phyloP scores from a whole-genome alignment of 2,797 vertebrate genomes.

The Eulemur rubriventer region DNA sequence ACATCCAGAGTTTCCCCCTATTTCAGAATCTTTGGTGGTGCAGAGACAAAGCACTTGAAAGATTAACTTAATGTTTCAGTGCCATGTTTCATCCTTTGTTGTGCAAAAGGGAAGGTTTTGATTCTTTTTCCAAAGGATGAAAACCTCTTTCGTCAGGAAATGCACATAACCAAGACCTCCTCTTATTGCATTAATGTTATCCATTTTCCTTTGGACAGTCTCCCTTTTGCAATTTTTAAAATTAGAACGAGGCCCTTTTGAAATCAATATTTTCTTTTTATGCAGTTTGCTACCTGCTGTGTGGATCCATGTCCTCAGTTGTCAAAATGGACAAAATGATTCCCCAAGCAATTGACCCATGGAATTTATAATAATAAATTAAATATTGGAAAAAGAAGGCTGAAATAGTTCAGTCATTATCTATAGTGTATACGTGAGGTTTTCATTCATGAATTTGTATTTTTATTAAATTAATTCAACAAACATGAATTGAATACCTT shows the following conservation, averaged over 20 bases:
- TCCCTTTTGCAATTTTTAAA: neutral
- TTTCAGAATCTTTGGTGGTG: constrained; percentile 46
- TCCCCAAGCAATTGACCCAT: neutral
- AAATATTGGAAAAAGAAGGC: neutral
- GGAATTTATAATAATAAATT: neutral
- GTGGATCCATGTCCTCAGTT: constrained; percentile 2
- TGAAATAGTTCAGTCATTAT: neutral
- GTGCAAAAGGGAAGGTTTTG: constrained; percentile 23
- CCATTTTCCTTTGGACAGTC: neutral
- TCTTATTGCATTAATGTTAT: neutral
- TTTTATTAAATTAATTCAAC: neutral
- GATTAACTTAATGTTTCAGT: constrained; percentile 65
- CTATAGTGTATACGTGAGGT: neutral
- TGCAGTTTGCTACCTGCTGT: neutral
- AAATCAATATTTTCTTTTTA: neutral
- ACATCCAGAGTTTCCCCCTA: neutral
- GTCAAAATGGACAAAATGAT: constrained; percentile 7
- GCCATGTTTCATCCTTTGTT: constrained; percentile 43
- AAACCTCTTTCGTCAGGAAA: constrained; percentile 8
- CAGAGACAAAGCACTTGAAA: constrained; percentile 57
- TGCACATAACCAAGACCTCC: neutral
- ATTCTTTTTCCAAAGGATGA: constrained; percentile 9
- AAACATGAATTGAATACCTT: neutral
- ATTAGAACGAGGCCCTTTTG: neutral
- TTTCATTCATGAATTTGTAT: neutral